phyloP scores from a whole-genome alignment of 1,140 invertebrate species.

The Apis dorsata region DNA sequence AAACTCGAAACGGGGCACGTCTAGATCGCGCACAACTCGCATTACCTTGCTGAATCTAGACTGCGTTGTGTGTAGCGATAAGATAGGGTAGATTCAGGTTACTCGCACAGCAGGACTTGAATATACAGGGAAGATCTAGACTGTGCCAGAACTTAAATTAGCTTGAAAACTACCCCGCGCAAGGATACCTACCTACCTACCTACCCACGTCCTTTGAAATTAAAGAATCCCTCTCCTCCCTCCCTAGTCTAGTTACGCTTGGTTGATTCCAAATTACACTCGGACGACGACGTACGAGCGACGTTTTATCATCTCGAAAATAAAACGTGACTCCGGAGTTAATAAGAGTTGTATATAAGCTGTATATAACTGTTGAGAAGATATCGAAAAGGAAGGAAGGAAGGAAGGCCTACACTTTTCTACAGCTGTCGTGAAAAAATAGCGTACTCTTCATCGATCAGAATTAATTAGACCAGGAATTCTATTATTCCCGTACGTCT shows the following conservation, averaged over 20 bases:
- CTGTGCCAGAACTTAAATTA: constrained; percentile 9
- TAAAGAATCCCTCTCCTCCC: neutral
- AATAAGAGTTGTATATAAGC: too few relatives aligned
- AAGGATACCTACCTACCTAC: neutral
- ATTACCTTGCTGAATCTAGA: constrained; percentile 7
- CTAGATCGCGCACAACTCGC: constrained; percentile 8
- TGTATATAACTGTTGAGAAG: too few relatives aligned
- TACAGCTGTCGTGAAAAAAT: too few relatives aligned
- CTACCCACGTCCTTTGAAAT: neutral
- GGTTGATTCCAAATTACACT: neutral
- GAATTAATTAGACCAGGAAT: too few relatives aligned
- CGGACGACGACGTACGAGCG: neutral
- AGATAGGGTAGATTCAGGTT: constrained; percentile 9
- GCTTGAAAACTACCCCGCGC: neutral
- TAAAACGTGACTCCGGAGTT: too few relatives aligned
- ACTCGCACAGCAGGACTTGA: neutral
- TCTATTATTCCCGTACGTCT: too few relatives aligned
- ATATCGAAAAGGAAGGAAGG: too few relatives aligned
- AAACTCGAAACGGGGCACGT: neutral
- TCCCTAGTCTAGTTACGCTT: neutral
- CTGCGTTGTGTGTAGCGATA: neutral
- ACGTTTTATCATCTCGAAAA: neutral
- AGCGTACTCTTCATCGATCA: too few relatives aligned
- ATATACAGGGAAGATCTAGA: neutral
- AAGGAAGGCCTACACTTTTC: too few relatives aligned